A percentile compares a stretch with the other conserved stretches of the same genome.
Evolutionary conservation across 2,888 invertebrate species (phyloP).

Genomic region (Acanthopleura granulata): DNA sequence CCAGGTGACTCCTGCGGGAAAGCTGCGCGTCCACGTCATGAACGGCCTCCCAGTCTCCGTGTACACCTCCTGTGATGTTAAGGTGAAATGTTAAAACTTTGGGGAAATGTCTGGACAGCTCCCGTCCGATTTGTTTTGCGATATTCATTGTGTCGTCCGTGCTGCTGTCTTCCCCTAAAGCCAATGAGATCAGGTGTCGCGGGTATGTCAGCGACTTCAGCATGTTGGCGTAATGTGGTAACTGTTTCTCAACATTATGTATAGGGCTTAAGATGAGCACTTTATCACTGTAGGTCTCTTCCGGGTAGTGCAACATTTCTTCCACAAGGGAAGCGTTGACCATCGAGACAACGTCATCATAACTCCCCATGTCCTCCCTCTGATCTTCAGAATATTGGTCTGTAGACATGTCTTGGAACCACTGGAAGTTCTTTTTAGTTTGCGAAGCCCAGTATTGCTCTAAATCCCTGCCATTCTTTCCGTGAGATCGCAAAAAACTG

Average conservation of each 20-base stretch:
- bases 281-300: constrained; percentile 31
- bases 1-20: constrained; percentile 54
- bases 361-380: not conserved
- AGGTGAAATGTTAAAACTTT: constrained; percentile 48
- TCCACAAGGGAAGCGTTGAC: not conserved
- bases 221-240: constrained; percentile 45
- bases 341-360: not conserved
- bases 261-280: constrained; percentile 60
- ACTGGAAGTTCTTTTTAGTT: too few species aligned
- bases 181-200: constrained; percentile 54
- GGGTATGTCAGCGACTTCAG: constrained; percentile 56
- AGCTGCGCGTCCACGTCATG: constrained; percentile 49
- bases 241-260: constrained; percentile 47
- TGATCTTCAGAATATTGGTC: not conserved
- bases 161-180: constrained; percentile 64
- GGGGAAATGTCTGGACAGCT: constrained; percentile 42
- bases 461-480: too few species aligned
- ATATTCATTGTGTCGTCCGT: constrained; percentile 47
- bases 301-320: not conserved
- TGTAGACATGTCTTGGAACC: too few species aligned
- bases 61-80: constrained; percentile 41
- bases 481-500: too few species aligned
- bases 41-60: constrained; percentile 44
- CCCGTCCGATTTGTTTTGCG: constrained; percentile 41
- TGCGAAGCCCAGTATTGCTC: too few species aligned